A percentile compares a stretch with the other conserved stretches of the same genome.
Evolutionary conservation across 2,113 vertebrate genomes (phyloP).

Genomic region (Ptilorrhoa leucosticta): DNA sequence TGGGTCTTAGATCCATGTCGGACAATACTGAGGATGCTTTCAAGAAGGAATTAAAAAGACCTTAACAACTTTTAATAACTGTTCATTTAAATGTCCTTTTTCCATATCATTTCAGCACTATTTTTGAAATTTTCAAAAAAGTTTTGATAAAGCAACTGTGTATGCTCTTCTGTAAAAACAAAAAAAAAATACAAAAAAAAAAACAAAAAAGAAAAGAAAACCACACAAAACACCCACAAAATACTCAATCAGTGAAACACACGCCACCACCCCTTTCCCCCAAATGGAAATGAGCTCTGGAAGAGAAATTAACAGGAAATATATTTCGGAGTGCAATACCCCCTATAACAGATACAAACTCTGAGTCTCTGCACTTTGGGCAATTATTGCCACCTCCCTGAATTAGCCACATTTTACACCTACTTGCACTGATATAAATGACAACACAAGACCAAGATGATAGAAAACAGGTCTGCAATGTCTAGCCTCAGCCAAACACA

Average conservation of each 20-base stretch:
- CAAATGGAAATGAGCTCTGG: not conserved
- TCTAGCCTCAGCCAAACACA: not conserved
- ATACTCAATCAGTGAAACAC: not conserved
- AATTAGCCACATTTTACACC: constrained; percentile 42
- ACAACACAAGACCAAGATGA: not conserved
- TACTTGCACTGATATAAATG: constrained; percentile 7
- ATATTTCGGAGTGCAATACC: not conserved
- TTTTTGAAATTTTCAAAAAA: not conserved
- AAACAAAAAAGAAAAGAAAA: not conserved
- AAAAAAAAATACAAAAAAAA: too few relatives aligned
- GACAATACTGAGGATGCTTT: not conserved
- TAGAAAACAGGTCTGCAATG: not conserved
- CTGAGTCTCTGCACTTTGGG: not conserved
- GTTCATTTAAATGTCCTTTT: not conserved
- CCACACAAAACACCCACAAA: not conserved
- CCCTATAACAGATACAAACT: not conserved
- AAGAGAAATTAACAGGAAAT: not conserved
- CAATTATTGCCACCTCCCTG: not conserved
- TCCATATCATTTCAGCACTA: not conserved
- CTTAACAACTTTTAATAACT: not conserved
- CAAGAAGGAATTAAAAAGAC: not conserved
- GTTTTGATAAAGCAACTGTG: not conserved
- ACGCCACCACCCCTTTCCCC: not conserved
- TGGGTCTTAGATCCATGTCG: constrained; percentile 27
- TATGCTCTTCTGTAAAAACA: not conserved